These are phyloP conservation scores for Colletes latitarsis DNA, from an alignment of 1,140 invertebrate species.

Conservation along the genomic window DNA sequence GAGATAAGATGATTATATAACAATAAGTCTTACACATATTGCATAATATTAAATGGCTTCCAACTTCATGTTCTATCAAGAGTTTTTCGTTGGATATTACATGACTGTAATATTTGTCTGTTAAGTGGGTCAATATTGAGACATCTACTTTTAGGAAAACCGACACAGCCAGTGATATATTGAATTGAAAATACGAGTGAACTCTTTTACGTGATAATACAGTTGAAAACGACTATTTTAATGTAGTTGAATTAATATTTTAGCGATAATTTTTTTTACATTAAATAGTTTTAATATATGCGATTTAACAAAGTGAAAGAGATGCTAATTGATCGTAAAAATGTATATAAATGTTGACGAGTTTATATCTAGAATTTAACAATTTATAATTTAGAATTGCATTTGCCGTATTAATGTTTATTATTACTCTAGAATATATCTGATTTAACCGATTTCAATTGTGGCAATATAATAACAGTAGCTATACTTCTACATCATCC, in stretches of 20 bases:
- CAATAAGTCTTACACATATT: slow-evolving; percentile 35
- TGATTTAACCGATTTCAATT: not conserved
- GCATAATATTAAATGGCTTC: slow-evolving; percentile 49
- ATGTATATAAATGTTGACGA: slow-evolving; percentile 22
- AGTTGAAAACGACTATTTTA: not conserved
- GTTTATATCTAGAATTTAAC: slow-evolving; percentile 16
- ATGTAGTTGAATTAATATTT: not conserved
- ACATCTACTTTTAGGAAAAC: slow-evolving; percentile 5
- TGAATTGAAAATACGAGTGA: not conserved
- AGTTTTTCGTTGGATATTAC: slow-evolving; percentile 10
- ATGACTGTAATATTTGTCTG: not conserved
- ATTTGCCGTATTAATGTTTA: not conserved
- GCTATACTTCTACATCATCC: not conserved
- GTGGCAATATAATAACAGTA: not conserved
- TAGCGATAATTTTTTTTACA: not conserved
- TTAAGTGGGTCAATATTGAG: slow-evolving; percentile 7
- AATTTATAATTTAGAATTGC: slow-evolving; percentile 16
- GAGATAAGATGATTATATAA: slow-evolving; percentile 36
- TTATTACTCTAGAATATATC: slow-evolving; percentile 10
- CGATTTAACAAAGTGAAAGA: not conserved
- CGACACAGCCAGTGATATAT: not conserved
- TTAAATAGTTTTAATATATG: not conserved
- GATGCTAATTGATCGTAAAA: not conserved
- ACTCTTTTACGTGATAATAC: not conserved
- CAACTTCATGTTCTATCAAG: slow-evolving; percentile 28